Base-by-base conservation (phyloP, 2,888 invertebrate genomes). In the Diadromus collaris region DNA sequence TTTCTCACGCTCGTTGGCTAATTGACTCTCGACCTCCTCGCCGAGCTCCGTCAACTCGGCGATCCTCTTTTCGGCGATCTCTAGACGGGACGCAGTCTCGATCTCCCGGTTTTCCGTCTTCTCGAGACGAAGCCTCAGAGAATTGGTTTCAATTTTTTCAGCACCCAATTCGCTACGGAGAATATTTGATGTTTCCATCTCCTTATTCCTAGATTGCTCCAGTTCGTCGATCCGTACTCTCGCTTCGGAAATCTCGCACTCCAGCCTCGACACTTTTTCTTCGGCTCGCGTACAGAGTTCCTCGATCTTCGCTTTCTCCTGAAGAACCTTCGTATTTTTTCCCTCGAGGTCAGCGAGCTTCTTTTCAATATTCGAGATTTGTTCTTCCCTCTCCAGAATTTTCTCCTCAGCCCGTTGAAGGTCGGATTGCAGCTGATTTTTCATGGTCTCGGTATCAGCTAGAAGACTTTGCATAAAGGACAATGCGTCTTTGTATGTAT, bases 1-100 rank as follows among this genome's bases (percentile, higher is more conserved):
- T 63, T 81, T 84, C 72, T 86, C 85, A 51, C 86, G 87, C 72
- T 89, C 89, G 56, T 87, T 86, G 1, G 85, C 82, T 63, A 89
- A 69, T 81, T 87, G 87, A 71, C 63, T 82, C 85, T 88, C 58
- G 87, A 79, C 77, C 86, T 90, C 81, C 82, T 86, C 79, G 81
- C 86, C 65, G 78, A 86, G 79, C 83, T 83, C 81, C 24, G 13
- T 69, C 34, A 83, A 69, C 19, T 80, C 81, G 67, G 71, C 72
- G 3, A 83, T 83, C 72, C 80, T 85, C 63, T 84, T 88, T 2
- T 86, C 82, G 19, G 83, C 81, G 34, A 83, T 84, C 7, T 81
- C 71, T 19, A 89, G 74, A 1, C n/a, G 19, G 16, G 54, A 21
- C 29, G 84, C 83, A 6, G 86, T 78, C 38, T 6, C 21, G 0